Evolutionary conservation across 2,888 invertebrate species (phyloP), one percentile per base, ranked within the genome.

Genomic region (Scotopteryx bipunctaria): DNA sequence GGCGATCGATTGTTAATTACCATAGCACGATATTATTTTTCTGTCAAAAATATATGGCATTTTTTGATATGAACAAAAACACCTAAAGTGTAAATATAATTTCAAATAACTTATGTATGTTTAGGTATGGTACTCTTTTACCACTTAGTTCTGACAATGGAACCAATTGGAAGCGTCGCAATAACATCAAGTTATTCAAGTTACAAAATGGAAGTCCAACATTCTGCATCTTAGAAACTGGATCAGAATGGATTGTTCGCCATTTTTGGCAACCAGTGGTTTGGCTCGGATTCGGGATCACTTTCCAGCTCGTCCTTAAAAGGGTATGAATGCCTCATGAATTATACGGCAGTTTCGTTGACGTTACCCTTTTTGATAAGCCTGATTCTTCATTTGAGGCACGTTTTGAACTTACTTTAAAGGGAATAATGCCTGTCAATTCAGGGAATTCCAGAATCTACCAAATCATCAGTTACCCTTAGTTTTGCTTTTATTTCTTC

Each of bases 271-370:
- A 65, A 67, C 33, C 23, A 16, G 42, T 50, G 53, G 37, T 40
- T 49, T 54, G 40, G 41, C 59, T 63, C 80, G 73, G 78, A 81
- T 86, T 82, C 72, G 79, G 85, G 82, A 83, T 86, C 86, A 84
- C 86, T 85, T 85, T 83, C 83, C 72, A 80, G 72, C 64, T 59
- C 42, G 51, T 57, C 89, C 88, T 67, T 87, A 81, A 83, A 77
- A 61, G 87, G 88, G 65, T 78, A 75, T 81, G 81, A 89, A 89
- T 88, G 79, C 74, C 81, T 86, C 86, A 88, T 89, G 88, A 86
- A 88, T 87, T 88, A 86, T 83, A 78, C 78, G 69, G 62, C 67
- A 73, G 50, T 55, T 69, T 69, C 54, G 32, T 60, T 59, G 57
- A 52, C 49, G 40, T 52, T 47, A 41, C 36, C 52, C 29, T 53